Evolutionary conservation across 2,797 vertebrate species (phyloP).

Genomic region (Sebastes trivittatus): DNA sequence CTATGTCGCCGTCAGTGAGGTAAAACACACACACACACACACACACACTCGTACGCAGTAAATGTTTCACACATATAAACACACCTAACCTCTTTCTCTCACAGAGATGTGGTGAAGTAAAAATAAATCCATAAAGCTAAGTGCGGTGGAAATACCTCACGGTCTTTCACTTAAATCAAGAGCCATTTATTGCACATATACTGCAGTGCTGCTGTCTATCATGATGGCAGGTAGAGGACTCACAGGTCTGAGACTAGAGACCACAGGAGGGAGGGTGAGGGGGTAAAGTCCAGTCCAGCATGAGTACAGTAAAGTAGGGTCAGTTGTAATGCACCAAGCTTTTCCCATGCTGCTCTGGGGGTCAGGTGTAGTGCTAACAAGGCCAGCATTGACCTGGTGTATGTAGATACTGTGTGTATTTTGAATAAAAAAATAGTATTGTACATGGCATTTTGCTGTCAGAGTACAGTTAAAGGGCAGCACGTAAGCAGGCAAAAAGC

Average conservation of each 20-base stretch:
- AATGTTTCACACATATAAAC: not conserved
- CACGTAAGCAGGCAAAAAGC: not conserved
- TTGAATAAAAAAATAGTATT: slow-evolving; percentile 10
- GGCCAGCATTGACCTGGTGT: not conserved
- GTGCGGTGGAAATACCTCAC: not conserved
- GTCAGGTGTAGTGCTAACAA: not conserved
- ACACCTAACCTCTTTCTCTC: not conserved
- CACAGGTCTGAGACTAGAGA: not conserved
- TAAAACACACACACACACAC: slow-evolving; percentile 61
- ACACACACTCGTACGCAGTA: not conserved
- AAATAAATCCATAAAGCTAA: not conserved
- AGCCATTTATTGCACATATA: slow-evolving; percentile 1
- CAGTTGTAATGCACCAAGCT: not conserved
- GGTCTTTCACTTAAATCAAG: slow-evolving; percentile 4
- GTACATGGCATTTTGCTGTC: slow-evolving; percentile 16
- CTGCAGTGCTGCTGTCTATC: slow-evolving; percentile 17
- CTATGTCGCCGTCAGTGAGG: slow-evolving; percentile 93
- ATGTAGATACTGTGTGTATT: not conserved
- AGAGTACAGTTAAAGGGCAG: slow-evolving; percentile 12
- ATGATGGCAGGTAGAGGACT: slow-evolving; percentile 7
- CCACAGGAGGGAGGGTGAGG: not conserved
- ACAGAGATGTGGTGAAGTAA: not conserved
- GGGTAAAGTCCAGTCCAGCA: not conserved
- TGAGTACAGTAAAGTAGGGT: not conserved
- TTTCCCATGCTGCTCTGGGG: slow-evolving; percentile 1